Conservation (phyloP, 2,797 vertebrate genomes). For the Delichon dasypus region DNA sequence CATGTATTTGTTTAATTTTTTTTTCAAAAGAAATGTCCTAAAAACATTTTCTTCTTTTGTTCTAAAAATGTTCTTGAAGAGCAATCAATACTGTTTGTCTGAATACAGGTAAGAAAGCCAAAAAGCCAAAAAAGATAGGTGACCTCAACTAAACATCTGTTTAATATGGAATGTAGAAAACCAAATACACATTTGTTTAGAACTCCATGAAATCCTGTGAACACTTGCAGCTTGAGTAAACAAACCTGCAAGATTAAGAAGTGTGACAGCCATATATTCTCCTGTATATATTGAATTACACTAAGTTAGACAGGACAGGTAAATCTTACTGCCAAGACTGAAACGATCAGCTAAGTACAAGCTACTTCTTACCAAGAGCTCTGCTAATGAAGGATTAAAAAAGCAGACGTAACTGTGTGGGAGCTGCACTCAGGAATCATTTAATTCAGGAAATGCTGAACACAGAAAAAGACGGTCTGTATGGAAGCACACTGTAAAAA, state of each 20-base stretch:
- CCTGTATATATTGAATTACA: neutral
- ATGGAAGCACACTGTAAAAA: neutral
- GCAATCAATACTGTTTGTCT: neutral
- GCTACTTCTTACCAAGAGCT: neutral
- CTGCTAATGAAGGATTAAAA: neutral
- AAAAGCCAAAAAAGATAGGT: neutral
- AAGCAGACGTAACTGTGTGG: neutral
- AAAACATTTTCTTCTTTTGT: neutral
- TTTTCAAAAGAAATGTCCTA: neutral
- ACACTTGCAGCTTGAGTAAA: neutral
- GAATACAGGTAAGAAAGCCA: neutral
- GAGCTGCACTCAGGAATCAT: neutral
- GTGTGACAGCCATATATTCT: neutral
- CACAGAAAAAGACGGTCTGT: neutral
- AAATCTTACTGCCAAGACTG: neutral
- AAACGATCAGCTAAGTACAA: neutral
- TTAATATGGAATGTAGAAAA: neutral
- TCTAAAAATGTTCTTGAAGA: neutral
- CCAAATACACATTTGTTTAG: neutral
- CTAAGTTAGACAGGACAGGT: neutral
- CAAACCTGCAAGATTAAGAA: neutral
- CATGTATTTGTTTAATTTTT: neutral
- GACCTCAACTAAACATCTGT: neutral
- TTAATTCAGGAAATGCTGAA: neutral
- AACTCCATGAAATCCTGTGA: neutral